Evolutionary conservation across 2,888 invertebrate genomes (phyloP), one percentile per base, ranked within the genome.

Genomic region (Salticus scenicus): DNA sequence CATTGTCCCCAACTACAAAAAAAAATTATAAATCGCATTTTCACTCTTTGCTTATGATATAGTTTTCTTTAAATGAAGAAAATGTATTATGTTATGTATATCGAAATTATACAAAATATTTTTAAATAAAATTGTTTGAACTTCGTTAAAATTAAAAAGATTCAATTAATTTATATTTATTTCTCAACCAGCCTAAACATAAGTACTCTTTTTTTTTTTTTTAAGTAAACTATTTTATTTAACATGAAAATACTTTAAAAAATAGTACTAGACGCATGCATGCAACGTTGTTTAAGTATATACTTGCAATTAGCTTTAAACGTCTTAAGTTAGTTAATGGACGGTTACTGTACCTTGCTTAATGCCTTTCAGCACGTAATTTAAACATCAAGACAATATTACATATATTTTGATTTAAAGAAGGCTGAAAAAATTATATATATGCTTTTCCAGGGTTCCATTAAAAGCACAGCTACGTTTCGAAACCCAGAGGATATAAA

Each of bases 301-400:
- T 37, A 31, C 66, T 30, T 17, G 83, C 67, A 77, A 84, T 84
- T 84, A 84, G 72, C 83, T 57, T 41, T 41, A 73, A 84, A 84
- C 73, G 73, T 84, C 83, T 84, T 84, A 84, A 80, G 80, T 74
- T 73, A 67, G 73, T 70, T 77, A 77, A 77, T 84, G 77, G 73
- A 72, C 76, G 14, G 51, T 31, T 42, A 8, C 66, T 67, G 57
- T 63, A 41, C 37, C 57, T 51, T 70, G 64, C 71, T 77, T 84
- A 84, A 84, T 84, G 83, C 76, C 33, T 24, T 37, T 17, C 41
- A 20, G 83, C 83, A 84, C 83, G 83, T 77, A 77, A 84, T 73
- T 77, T 77, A 73, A 77, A 77, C 83, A 84, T 84, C 83, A 77
- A 64, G 71, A 37, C 31, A 66, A 66, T 70, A 78, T 72, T 84